Conservation (phyloP, 1,140 invertebrate species). For the Cryptotermes secundus region DNA sequence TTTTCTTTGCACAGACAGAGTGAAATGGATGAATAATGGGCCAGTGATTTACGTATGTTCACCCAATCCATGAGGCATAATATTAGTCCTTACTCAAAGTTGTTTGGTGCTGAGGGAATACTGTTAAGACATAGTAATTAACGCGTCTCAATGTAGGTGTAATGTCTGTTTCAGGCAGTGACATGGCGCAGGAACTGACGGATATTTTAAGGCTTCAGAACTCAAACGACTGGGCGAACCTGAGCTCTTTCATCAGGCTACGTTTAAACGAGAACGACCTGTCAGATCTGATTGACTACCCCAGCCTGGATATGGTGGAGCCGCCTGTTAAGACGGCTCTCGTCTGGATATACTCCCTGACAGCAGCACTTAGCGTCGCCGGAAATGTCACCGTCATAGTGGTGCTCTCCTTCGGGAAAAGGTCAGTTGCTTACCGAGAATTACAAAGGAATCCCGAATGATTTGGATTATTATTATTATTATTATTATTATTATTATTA, state of each 20-base stretch:
- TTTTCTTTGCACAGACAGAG: too few relatives aligned
- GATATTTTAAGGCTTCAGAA: background rate
- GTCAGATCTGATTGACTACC: slow-evolving; percentile 23
- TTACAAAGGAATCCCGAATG: too few relatives aligned
- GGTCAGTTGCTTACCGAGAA: slow-evolving; percentile 37
- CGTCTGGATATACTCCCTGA: slow-evolving; percentile 46
- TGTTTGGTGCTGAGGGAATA: too few relatives aligned
- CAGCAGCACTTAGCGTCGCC: slow-evolving; percentile 44
- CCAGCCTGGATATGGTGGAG: slow-evolving; percentile 42
- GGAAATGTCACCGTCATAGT: slow-evolving; percentile 48
- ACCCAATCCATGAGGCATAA: too few relatives aligned
- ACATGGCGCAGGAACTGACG: background rate
- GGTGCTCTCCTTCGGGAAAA: slow-evolving; percentile 45
- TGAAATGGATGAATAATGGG: too few relatives aligned
- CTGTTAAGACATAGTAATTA: too few relatives aligned
- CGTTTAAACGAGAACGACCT: background rate
- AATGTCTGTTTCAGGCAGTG: background rate
- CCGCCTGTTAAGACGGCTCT: slow-evolving; percentile 43
- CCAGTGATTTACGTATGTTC: too few relatives aligned
- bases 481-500: too few relatives aligned
- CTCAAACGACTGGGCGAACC: background rate
- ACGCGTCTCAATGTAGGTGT: background rate
- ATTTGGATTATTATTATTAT: too few relatives aligned
- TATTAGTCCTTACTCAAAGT: too few relatives aligned
- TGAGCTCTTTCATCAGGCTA: background rate